A percentile compares a stretch with the other conserved stretches of the same genome.
Conservation (phyloP, 2,888 invertebrate genomes). For the Athalia rosae region DNA sequence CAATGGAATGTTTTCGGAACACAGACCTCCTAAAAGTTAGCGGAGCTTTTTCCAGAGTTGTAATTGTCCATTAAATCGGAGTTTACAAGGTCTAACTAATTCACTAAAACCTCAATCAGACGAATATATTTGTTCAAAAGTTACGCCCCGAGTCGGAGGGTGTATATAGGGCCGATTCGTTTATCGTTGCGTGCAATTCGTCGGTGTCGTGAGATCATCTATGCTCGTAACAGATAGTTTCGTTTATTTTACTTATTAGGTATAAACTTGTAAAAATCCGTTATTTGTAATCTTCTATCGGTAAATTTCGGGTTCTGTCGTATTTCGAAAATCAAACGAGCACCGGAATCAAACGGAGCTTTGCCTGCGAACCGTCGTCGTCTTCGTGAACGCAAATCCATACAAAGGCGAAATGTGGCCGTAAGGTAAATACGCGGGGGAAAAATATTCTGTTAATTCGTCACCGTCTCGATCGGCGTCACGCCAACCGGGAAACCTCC, state of each 20-base stretch:
- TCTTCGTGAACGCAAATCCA: no score
- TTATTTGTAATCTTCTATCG: constrained; percentile 18
- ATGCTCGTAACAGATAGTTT: background rate
- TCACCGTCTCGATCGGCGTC: constrained; percentile 18
- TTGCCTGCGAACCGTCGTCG: no score
- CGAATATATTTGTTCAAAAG: background rate
- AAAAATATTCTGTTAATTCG: constrained; percentile 10
- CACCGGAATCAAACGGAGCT: no score
- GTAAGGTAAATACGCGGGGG: no score
- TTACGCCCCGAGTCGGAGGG: background rate
- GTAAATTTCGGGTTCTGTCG: background rate
- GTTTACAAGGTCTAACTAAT: no score
- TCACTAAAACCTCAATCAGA: no score
- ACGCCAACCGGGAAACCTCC: constrained; percentile 4
- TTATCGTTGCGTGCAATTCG: constrained; percentile 22
- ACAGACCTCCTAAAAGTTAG: background rate
- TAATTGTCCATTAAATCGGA: no score
- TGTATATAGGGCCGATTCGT: background rate
- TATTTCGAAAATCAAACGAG: background rate
- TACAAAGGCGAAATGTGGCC: no score
- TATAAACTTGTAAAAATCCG: constrained; percentile 24
- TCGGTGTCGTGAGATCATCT: constrained; percentile 35
- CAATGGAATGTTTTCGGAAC: no score
- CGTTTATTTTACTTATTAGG: constrained; percentile 21
- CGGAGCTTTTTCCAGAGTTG: background rate